phyloP scores from a whole-genome alignment of 1,140 invertebrate species.

The Sarcophaga peregrina region DNA sequence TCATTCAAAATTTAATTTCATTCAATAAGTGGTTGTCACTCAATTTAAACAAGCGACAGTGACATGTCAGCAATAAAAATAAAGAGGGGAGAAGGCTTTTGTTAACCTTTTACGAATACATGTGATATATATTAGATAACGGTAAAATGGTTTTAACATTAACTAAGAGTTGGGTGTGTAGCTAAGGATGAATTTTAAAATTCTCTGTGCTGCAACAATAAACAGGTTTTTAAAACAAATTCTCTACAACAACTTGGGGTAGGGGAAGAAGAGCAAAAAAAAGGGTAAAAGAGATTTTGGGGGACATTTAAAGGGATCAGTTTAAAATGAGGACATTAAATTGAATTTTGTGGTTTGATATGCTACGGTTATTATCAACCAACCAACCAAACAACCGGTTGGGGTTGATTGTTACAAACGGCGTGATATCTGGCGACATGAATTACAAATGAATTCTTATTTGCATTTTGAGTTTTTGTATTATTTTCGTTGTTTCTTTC shows the following conservation, averaged over 20 bases:
- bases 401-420: too few species aligned
- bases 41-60: background rate
- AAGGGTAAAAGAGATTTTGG: too few species aligned
- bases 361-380: background rate
- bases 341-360: conserved; percentile 17
- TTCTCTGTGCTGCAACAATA: too few species aligned
- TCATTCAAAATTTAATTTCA: conserved; percentile 5
- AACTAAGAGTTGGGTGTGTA: background rate
- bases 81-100: background rate
- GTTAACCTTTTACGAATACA: background rate
- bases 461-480: background rate
- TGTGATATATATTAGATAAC: background rate
- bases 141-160: background rate
- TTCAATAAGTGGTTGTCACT: conserved; percentile 17
- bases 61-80: background rate
- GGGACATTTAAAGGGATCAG: background rate
- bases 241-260: too few species aligned
- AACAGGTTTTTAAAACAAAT: too few species aligned
- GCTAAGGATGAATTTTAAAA: too few species aligned
- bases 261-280: too few species aligned
- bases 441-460: conserved; percentile 9
- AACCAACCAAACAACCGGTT: too few species aligned
- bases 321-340: conserved; percentile 3
- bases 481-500: too few species aligned
- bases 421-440: background rate